Base-by-base conservation (phyloP, 1,140 invertebrate species). In the Saccostrea echinata region DNA sequence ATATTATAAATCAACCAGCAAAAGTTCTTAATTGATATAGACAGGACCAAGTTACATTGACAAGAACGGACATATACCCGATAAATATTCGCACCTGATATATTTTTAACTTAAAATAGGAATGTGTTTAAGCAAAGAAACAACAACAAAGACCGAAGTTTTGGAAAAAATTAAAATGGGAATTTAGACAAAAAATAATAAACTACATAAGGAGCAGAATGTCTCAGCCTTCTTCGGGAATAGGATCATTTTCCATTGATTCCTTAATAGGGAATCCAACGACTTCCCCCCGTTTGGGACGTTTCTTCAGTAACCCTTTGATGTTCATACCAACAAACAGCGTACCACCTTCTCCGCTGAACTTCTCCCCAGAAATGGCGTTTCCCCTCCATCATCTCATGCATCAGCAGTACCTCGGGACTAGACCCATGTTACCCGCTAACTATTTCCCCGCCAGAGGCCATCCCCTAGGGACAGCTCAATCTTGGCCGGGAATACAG, bases 181-280 rank as follows among this genome's bases (percentile, higher is more conserved):
- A 81, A 33, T 83, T 64, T 80, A 11, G 43, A 27, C 0, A 30
- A 43, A 57, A n/a, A 81, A 53, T n/a, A 21, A 18, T 27, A 51
- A 71, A 85, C 24, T 52, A 18, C 55, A n/a, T 27, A 61, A 57
- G 61, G 16, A 55, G 3, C 61, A 68, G 33, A 27, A 88, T 88
- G 84, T 53, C 87, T 12, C 76, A 80, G 76, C 87, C 64, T 21
- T 30, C 76, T 18, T 84, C 87, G 9, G 90, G 90, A n/a, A 85
- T 68, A n/a, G 87, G 81, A 64, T 88, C 90, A n/a, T 91, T 91
- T 90, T 90, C 90, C 3, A 91, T 91, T 51, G 90, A 91, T 21
- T 90, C 88, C 16, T 51, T 91, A 12, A 91, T 91, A 35, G 84
- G 87, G 21, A 84, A 88, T 18, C 51, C 82, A 21, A 82, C 88